phyloP scores from a whole-genome alignment of 2,113 vertebrate species.

The Gopherus flavomarginatus region DNA sequence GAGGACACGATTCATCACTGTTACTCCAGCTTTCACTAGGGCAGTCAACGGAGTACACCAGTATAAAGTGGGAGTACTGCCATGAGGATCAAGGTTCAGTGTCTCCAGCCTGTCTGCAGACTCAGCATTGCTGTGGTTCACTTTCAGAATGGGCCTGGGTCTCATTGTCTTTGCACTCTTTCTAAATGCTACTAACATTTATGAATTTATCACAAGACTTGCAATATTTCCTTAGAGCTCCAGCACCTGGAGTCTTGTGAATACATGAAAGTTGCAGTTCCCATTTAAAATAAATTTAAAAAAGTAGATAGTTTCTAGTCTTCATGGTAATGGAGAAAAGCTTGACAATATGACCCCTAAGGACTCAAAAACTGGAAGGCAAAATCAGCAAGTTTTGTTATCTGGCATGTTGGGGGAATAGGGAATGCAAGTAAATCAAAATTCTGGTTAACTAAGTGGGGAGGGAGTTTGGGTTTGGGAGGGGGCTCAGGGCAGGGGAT shows the following conservation, averaged over 20 bases:
- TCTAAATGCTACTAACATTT: too few relatives aligned
- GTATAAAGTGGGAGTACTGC: not conserved
- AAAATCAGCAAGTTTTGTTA: not conserved
- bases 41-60: not conserved
- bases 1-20: not conserved
- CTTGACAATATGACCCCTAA: not conserved
- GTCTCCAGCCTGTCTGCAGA: not conserved
- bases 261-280: not conserved
- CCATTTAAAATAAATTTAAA: not conserved
- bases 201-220: not conserved
- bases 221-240: not conserved
- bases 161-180: not conserved
- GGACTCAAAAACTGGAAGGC: not conserved
- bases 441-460: too few relatives aligned
- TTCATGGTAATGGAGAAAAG: not conserved
- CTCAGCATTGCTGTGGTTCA: not conserved
- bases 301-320: not conserved
- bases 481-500: too few relatives aligned
- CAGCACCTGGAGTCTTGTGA: not conserved
- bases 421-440: too few relatives aligned
- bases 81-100: not conserved
- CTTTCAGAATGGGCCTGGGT: not conserved
- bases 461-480: too few relatives aligned
- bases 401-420: too few relatives aligned
- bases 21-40: not conserved